Conservation (phyloP, 1,140 invertebrate species). For the Drosophila quadrilineata region DNA sequence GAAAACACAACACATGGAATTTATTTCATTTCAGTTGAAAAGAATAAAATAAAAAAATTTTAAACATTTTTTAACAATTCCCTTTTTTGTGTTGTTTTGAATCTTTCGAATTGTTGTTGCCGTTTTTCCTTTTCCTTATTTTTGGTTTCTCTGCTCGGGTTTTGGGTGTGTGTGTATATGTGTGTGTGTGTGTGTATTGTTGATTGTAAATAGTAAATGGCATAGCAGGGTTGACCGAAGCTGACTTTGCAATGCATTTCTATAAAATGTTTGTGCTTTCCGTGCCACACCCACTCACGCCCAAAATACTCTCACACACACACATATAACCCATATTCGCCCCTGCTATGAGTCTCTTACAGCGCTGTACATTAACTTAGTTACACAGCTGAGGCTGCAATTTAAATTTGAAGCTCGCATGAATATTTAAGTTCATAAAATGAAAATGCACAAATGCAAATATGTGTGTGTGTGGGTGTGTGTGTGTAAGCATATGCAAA, state of each 20-base stretch:
- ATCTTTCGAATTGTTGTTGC: too few species aligned
- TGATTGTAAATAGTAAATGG: conserved; percentile 46
- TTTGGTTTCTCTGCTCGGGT: background rate
- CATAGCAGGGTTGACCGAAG: conserved; percentile 34
- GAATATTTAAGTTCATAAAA: conserved; percentile 49
- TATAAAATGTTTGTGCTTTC: conserved; percentile 31
- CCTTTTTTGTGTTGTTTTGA: too few species aligned
- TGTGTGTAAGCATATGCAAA: conserved; percentile 34
- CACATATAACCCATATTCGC: too few species aligned
- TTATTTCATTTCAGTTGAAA: conserved; percentile 25
- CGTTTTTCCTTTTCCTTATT: background rate
- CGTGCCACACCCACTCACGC: conserved; percentile 9
- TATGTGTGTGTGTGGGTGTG: background rate
- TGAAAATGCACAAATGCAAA: conserved; percentile 43
- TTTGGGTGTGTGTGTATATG: conserved; percentile 1
- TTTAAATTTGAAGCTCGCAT: conserved; percentile 44
- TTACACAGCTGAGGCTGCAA: conserved; percentile 16
- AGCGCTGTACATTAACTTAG: conserved; percentile 16
- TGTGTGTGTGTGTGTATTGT: conserved; percentile 13
- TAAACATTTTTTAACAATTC: too few species aligned
- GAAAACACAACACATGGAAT: conserved; percentile 3
- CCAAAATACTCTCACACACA: background rate
- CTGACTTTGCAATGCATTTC: conserved; percentile 11
- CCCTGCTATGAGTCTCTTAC: background rate
- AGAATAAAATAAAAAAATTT: too few species aligned